Percentiles rank a stretch among this genome's conserved stretches.
Conservation (phyloP, 2,113 vertebrate genomes). For the Helogale parvula region DNA sequence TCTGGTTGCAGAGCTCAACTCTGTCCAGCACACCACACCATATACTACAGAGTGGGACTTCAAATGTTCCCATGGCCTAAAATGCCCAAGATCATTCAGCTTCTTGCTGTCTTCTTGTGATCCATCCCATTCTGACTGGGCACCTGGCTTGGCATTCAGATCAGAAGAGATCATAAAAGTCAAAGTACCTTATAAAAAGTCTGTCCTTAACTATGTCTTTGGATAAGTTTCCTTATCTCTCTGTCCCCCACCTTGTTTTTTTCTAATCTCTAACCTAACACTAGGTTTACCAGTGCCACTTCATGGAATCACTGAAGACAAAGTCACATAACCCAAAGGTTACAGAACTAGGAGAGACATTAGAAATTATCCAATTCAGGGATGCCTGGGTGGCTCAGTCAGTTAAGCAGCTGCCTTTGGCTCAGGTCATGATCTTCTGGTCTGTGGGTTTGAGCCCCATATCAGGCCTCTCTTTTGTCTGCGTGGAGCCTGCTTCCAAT, state of each 20-base stretch:
- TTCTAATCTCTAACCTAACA: not conserved
- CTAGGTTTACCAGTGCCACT: not conserved
- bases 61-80: not conserved
- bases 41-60: not conserved
- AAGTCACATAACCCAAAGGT: not conserved
- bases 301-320: constrained; percentile 7
- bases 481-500: too few species aligned
- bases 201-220: not conserved
- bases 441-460: too few species aligned
- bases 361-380: too few species aligned
- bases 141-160: not conserved
- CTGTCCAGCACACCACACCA: not conserved
- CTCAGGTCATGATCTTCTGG: too few species aligned
- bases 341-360: not conserved
- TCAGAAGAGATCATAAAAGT: not conserved
- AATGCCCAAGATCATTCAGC: not conserved
- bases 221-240: not conserved
- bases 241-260: not conserved
- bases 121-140: not conserved
- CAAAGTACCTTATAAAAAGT: not conserved
- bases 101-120: constrained; percentile 7
- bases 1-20: not conserved
- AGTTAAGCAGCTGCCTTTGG: too few species aligned
- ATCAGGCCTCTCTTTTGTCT: too few species aligned
- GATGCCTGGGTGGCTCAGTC: too few species aligned